phyloP scores from a whole-genome alignment of 2,888 invertebrate species.

The Drosophila peninsularis region DNA sequence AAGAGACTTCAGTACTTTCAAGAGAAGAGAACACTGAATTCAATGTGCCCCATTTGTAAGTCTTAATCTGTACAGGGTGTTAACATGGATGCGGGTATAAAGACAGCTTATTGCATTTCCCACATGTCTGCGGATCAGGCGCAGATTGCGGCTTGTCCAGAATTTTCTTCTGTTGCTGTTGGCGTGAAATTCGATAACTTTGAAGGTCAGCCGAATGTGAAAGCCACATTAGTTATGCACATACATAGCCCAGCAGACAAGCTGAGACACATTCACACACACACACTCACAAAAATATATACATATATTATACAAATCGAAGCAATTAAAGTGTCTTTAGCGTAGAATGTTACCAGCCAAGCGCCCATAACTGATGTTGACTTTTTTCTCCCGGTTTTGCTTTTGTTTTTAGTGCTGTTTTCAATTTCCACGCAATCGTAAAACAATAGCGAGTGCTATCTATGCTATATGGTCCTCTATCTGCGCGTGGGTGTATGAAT shows the following conservation, averaged over 20 bases:
- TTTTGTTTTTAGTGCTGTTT: slow-evolving; percentile 48
- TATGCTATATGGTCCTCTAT: slow-evolving; percentile 48
- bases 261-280: slow-evolving; percentile 10
- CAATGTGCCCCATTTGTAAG: neutral
- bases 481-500: slow-evolving; percentile 45
- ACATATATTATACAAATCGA: slow-evolving; percentile 43
- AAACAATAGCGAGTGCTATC: slow-evolving; percentile 77
- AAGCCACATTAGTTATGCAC: slow-evolving; percentile 62
- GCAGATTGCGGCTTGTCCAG: slow-evolving; percentile 4
- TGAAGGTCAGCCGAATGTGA: slow-evolving; percentile 74
- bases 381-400: slow-evolving; percentile 33
- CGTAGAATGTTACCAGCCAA: slow-evolving; percentile 43
- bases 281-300: slow-evolving; percentile 6
- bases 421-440: slow-evolving; percentile 72
- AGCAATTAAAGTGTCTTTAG: slow-evolving; percentile 80
- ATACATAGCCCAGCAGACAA: slow-evolving; percentile 31
- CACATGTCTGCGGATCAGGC: slow-evolving; percentile 33
- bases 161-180: neutral
- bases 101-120: slow-evolving; percentile 68
- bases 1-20: no score
- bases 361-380: slow-evolving; percentile 36
- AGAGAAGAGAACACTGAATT: no score
- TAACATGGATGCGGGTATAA: neutral
- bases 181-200: slow-evolving; percentile 62
- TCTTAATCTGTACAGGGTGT: neutral